Evolutionary conservation across 2,888 invertebrate species (phyloP), one percentile per base, ranked within the genome.

Genomic region (Diarsia dahlii): DNA sequence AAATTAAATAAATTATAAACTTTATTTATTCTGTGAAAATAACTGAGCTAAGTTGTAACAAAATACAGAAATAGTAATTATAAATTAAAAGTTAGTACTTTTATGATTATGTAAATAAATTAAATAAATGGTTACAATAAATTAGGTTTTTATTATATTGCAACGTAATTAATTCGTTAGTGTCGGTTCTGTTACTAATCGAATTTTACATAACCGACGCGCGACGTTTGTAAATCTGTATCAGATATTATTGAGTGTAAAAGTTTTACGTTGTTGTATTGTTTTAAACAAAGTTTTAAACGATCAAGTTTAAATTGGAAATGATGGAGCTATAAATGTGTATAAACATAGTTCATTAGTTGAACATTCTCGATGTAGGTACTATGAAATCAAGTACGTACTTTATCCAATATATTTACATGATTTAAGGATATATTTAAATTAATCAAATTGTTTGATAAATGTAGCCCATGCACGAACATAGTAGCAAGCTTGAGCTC

Each of bases 1-100:
- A 80, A 84, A 86, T 79, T 68, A 66, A 78, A 50, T 79, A 79
- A 86, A 88, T 88, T 88, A 81, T n/a, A n/a, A n/a, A n/a, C n/a
- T n/a, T n/a, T n/a, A n/a, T n/a, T n/a, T n/a, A n/a, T n/a, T n/a
- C n/a, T n/a, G n/a, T n/a, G n/a, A n/a, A n/a, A n/a, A n/a, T n/a
- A n/a, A n/a, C n/a, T n/a, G n/a, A n/a, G n/a, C n/a, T n/a, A n/a
- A n/a, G n/a, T n/a, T n/a, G n/a, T n/a, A n/a, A n/a, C n/a, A n/a
- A n/a, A n/a, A n/a, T n/a, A n/a, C n/a, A n/a, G n/a, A n/a, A n/a
- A n/a, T n/a, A n/a, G n/a, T n/a, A n/a, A n/a, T n/a, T n/a, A n/a
- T n/a, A n/a, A n/a, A n/a, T n/a, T n/a, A n/a, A n/a, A n/a, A n/a
- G n/a, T n/a, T n/a, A n/a, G n/a, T n/a, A n/a, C n/a, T n/a, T n/a